Percentiles rank a stretch among this genome's conserved stretches.
phyloP scores from a whole-genome alignment of 64 coral and sea anemone species.

The Dendronephthya gigantea region DNA sequence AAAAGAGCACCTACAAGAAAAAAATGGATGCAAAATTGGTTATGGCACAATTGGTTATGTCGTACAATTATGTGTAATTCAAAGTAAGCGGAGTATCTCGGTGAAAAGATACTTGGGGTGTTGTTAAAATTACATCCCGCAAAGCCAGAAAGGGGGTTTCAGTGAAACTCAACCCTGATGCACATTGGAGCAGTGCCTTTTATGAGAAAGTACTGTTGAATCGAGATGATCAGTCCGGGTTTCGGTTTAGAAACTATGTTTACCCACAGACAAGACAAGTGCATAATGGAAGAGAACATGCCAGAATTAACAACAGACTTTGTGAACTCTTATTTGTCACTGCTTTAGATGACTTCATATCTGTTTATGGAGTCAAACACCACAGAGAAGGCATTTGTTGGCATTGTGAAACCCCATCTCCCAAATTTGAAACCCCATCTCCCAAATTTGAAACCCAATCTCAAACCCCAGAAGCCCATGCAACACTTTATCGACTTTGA shows the following conservation, averaged over 20 bases:
- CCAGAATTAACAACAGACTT: not conserved
- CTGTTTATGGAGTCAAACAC: not conserved
- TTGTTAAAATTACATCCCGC: not conserved
- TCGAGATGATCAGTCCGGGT: not conserved
- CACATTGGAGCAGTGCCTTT: not conserved
- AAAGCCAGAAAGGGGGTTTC: not conserved
- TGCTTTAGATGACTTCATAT: not conserved
- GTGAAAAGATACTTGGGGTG: not conserved
- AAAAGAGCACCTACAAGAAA: not conserved
- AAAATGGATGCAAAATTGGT: not conserved
- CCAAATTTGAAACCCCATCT: not conserved
- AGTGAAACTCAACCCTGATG: not conserved
- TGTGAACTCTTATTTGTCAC: not conserved
- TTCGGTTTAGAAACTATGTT: not conserved
- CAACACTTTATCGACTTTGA: not conserved
- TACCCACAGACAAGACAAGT: not conserved
- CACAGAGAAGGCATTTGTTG: not conserved
- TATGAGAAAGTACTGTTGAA: not conserved
- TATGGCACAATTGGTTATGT: slow-evolving; percentile 6
- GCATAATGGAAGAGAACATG: not conserved
- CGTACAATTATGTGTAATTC: not conserved
- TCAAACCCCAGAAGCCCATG: not conserved
- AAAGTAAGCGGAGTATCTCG: not conserved
- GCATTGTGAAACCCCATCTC: not conserved
- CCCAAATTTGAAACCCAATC: not conserved